Evolutionary conservation across 2,888 invertebrate genomes (phyloP).

Genomic region (Bibio marci): DNA sequence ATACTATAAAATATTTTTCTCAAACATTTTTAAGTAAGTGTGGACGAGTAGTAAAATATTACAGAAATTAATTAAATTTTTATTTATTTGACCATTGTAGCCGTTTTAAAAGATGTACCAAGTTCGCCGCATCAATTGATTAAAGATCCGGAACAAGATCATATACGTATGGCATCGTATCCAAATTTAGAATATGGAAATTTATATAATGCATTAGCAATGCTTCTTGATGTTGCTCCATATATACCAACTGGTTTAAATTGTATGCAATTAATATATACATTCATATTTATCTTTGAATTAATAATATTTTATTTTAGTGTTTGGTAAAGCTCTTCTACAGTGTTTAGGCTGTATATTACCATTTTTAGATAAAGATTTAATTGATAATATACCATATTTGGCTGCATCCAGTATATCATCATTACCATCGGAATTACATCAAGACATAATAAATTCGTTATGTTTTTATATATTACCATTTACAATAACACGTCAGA

Average conservation of each 20-base stretch:
- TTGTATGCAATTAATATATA: slow-evolving; percentile 32
- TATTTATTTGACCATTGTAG: slow-evolving; percentile 32
- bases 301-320: slow-evolving; percentile 33
- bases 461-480: slow-evolving; percentile 92
- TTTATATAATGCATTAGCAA: slow-evolving; percentile 71
- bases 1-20: slow-evolving; percentile 95
- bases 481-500: slow-evolving; percentile 71
- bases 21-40: slow-evolving; percentile 86
- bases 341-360: slow-evolving; percentile 89
- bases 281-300: slow-evolving; percentile 7
- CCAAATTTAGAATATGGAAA: slow-evolving; percentile 96
- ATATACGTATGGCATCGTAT: slow-evolving; percentile 73
- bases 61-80: neutral
- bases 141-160: slow-evolving; percentile 71
- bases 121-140: slow-evolving; percentile 84
- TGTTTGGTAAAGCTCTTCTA: slow-evolving; percentile 81
- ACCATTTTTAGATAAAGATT: slow-evolving; percentile 90
- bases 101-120: slow-evolving; percentile 92
- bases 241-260: slow-evolving; percentile 76
- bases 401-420: slow-evolving; percentile 87
- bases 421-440: slow-evolving; percentile 73
- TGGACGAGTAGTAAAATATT: neutral
- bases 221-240: slow-evolving; percentile 78
- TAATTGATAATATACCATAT: slow-evolving; percentile 90
- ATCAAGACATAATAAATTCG: slow-evolving; percentile 88